Conservation (phyloP, 2,888 invertebrate genomes). For the Crocallis elinguaria region DNA sequence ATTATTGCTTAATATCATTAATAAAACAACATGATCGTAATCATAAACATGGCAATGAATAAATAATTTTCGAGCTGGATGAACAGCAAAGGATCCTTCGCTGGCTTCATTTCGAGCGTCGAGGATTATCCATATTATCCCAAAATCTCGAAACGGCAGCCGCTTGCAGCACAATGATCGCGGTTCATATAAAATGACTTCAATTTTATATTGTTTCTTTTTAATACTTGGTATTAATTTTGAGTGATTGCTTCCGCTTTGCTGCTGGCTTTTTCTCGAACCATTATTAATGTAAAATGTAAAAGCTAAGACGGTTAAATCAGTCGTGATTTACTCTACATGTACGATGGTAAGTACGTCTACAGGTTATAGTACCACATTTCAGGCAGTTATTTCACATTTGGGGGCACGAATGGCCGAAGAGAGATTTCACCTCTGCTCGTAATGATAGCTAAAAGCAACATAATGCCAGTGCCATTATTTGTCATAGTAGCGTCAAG, state of each 20-base stretch:
- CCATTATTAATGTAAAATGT: background rate
- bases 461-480: too few species aligned
- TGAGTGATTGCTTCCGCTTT: slow-evolving; percentile 56
- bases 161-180: slow-evolving; percentile 65
- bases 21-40: slow-evolving; percentile 58
- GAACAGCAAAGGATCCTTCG: slow-evolving; percentile 65
- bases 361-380: too few species aligned
- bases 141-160: slow-evolving; percentile 72
- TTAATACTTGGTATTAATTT: slow-evolving; percentile 58
- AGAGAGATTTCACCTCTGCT: too few species aligned
- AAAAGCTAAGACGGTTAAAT: background rate
- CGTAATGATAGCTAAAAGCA: too few species aligned
- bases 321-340: too few species aligned
- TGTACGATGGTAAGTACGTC: too few species aligned
- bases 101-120: slow-evolving; percentile 70
- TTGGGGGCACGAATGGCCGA: too few species aligned
- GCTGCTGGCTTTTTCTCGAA: slow-evolving; percentile 37
- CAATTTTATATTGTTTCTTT: slow-evolving; percentile 66
- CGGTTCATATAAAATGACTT: slow-evolving; percentile 68
- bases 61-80: slow-evolving; percentile 71
- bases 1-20: slow-evolving; percentile 37
- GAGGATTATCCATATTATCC: slow-evolving; percentile 80
- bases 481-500: too few species aligned
- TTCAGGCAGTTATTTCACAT: too few species aligned
- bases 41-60: slow-evolving; percentile 68